Base-by-base conservation (phyloP, 2,113 vertebrate species). In the Nerophis ophidion region DNA sequence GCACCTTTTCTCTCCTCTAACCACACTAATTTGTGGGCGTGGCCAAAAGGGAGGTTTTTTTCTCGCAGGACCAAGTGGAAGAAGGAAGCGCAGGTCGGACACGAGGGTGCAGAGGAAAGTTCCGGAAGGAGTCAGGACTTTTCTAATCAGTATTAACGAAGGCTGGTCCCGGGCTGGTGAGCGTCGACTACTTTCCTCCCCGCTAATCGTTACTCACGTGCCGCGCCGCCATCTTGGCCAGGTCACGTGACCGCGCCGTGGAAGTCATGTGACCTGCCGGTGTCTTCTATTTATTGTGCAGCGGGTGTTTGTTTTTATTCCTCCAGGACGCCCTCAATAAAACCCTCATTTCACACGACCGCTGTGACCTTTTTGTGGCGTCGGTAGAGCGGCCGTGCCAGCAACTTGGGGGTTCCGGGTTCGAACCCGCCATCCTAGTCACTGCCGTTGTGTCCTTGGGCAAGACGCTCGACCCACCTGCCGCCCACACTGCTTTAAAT, bases 81-180 rank as follows among this genome's bases (percentile, higher is more conserved):
- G 9, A 19, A 56, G 38, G 54, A 44, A 44, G 10, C 2, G 40
- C 11, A 44, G 4, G 16, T 19, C n/a, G 0, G 42, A 38, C 36
- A 56, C 17, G 54, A 19, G 19, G 54, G 54, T 42, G 54, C 16
- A 7, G 11, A 38, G 52, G 36, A 56, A 56, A 16, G 54, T 56
- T 56, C 54, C 35, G 4, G 54, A 26, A 56, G 33, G 54, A 42
- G 8, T 42, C 40, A 42, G 40, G 36, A 40, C 54, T 56, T 42
- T 38, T 55, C n/a, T n/a, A 55, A 55, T 55, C 52, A 11, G 52
- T 55, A 55, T 55, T 55, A 55, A 55, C 52, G 8, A 36, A 55
- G 38, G 54, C 36, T 10, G 53, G 8, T 16, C 36, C 11, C 10
- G 40, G 10, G 40, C 10, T 12, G 10, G 9, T 44, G 3, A 5